Evolutionary conservation across 2,113 vertebrate genomes (phyloP).

Genomic region (Agelaius tricolor): DNA sequence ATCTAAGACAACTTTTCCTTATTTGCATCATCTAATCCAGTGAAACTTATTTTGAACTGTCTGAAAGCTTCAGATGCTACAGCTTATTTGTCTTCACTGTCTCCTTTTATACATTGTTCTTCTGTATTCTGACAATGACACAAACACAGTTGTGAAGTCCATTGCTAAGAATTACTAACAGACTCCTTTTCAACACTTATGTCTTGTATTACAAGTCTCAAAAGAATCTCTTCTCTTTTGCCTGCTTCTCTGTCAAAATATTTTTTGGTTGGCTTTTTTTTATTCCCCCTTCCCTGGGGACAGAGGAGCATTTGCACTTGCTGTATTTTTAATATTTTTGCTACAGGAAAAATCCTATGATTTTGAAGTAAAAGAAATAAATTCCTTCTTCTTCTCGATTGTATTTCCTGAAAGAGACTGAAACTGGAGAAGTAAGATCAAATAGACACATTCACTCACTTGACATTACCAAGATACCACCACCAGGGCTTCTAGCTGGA

Average conservation of each 20-base stretch:
- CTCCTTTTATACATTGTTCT: background rate
- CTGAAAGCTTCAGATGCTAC: background rate
- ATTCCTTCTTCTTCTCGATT: background rate
- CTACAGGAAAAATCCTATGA: background rate
- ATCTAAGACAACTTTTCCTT: background rate
- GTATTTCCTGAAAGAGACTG: background rate
- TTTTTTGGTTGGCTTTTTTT: too few species aligned
- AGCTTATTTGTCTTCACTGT: background rate
- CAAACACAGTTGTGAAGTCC: background rate
- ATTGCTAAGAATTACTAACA: background rate
- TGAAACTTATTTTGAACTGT: background rate
- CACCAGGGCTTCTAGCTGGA: background rate
- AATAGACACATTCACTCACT: background rate
- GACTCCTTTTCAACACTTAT: background rate
- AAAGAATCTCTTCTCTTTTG: background rate
- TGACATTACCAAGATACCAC: background rate
- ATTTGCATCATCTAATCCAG: background rate
- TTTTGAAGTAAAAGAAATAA: background rate
- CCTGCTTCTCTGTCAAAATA: background rate
- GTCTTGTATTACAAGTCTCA: background rate
- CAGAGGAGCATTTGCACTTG: background rate
- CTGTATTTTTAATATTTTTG: background rate
- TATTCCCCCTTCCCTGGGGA: background rate
- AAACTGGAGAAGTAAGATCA: background rate
- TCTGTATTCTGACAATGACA: background rate